Evolutionary conservation across 2,797 vertebrate species (phyloP), one percentile per base, ranked within the genome.

Genomic region (Tinamus major): DNA sequence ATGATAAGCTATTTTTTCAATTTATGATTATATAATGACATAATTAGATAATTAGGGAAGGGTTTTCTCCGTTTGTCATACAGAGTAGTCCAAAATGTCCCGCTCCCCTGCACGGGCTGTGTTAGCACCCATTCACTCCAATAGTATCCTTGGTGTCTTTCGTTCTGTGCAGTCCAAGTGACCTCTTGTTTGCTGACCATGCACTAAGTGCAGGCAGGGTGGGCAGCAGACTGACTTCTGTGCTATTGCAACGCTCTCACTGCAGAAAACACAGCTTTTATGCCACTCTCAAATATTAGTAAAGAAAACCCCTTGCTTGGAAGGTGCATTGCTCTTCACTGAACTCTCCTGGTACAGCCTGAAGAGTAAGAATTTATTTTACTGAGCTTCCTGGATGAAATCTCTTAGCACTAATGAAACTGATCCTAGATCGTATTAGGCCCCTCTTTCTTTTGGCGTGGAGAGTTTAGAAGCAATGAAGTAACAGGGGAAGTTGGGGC

Each of bases 401-500:
- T 79, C 13, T 59, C 19, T 41, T 26, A 26, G 31, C 35, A 9
- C 14, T 58, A 74, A 24, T 33, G 24, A 15, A 82, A 56, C 15
- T 17, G 13, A 76, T 39, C 12, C 35, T 55, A 44, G 31, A 42
- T 70, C 42, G 1, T 18, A 39, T 71, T 74, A 41, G 3, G 18
- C 2, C 1, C 0, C 1, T 5, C 1, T 33, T 35, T 14, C 27
- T 69, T 69, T 46, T 5, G 3, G 19, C 10, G 9, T 84, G 53
- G 9, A 26, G 74, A 87, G 68, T n/a, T 59, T 86, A 33, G 21
- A 79, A 69, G 55, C 6, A 3, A 21, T 62, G 21, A 83, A 51
- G 5, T 74, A 33, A 42, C 8, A 75, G 42, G 20, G 13, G 53
- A 89, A 48, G 5, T 10, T 81, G 13, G 3, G 23, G 39, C 3